Conservation (phyloP, 2,888 invertebrate species). For the Galerucella calmariensis region DNA sequence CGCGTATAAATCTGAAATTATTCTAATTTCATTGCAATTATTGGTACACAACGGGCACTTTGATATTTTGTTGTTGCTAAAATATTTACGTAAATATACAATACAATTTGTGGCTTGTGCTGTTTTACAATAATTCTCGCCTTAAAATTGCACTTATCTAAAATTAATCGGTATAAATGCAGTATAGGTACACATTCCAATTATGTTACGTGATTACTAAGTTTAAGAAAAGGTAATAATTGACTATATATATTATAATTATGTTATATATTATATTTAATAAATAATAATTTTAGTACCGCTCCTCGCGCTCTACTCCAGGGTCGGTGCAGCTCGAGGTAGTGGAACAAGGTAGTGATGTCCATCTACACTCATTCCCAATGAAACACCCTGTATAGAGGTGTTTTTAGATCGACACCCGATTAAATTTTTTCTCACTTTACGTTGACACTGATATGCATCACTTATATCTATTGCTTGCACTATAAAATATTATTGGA, state of each 20-base stretch:
- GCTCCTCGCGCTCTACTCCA: too few species aligned
- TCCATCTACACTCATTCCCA: too few species aligned
- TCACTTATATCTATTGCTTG: too few species aligned
- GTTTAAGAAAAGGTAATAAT: neutral
- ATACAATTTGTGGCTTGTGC: neutral
- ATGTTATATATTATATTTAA: too few species aligned
- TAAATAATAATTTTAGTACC: too few species aligned
- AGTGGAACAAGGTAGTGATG: too few species aligned
- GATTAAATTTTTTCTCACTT: too few species aligned
- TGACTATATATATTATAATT: neutral
- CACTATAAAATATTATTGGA: too few species aligned
- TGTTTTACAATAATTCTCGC: constrained; percentile 7
- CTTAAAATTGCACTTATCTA: constrained; percentile 11
- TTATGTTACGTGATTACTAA: constrained; percentile 13
- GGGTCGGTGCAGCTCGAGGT: too few species aligned
- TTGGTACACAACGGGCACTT: neutral
- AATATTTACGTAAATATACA: constrained; percentile 11
- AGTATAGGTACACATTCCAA: neutral
- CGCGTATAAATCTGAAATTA: neutral
- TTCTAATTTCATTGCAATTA: neutral
- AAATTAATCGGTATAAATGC: constrained; percentile 12
- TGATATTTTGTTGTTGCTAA: constrained; percentile 9
- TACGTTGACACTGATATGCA: too few species aligned
- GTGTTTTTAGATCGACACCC: too few species aligned
- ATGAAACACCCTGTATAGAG: too few species aligned